Evolutionary conservation across 2,888 invertebrate species (phyloP).

Genomic region (Boloria selene): DNA sequence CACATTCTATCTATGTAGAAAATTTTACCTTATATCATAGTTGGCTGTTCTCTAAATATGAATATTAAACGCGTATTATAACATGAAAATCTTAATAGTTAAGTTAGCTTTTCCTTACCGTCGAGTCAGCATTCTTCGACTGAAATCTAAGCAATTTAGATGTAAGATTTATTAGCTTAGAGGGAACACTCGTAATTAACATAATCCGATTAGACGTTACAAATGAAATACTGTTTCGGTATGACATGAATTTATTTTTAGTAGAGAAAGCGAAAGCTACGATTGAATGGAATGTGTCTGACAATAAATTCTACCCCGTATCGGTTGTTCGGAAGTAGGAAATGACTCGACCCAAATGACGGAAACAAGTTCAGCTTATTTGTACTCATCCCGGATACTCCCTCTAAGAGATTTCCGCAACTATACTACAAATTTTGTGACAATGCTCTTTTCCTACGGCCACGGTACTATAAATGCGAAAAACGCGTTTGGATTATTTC

Average conservation of each 20-base stretch:
- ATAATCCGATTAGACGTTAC: conserved; percentile 33
- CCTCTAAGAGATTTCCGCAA: conserved; percentile 52
- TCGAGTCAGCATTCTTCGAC: conserved; percentile 40
- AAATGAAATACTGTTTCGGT: conserved; percentile 3
- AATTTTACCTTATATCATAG: no score
- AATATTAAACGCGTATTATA: neutral
- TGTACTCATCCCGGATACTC: conserved; percentile 56
- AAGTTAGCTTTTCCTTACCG: conserved; percentile 25
- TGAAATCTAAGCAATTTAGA: conserved; percentile 34
- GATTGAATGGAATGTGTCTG: conserved; percentile 38
- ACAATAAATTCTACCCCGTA: conserved; percentile 51
- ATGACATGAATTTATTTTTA: conserved; percentile 7
- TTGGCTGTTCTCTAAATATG: neutral
- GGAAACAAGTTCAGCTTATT: conserved; percentile 63
- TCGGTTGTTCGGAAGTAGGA: conserved; percentile 57
- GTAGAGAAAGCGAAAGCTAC: conserved; percentile 6
- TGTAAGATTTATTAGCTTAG: conserved; percentile 29
- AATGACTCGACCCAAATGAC: conserved; percentile 62
- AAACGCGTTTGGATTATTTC: conserved; percentile 4
- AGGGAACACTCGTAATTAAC: conserved; percentile 40
- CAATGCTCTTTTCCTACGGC: conserved; percentile 32
- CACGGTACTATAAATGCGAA: conserved; percentile 11
- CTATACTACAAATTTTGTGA: conserved; percentile 49
- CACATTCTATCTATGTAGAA: no score
- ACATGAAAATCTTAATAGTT: neutral